Base-by-base conservation (phyloP, 2,888 invertebrate genomes). In the Protophormia terraenovae region DNA sequence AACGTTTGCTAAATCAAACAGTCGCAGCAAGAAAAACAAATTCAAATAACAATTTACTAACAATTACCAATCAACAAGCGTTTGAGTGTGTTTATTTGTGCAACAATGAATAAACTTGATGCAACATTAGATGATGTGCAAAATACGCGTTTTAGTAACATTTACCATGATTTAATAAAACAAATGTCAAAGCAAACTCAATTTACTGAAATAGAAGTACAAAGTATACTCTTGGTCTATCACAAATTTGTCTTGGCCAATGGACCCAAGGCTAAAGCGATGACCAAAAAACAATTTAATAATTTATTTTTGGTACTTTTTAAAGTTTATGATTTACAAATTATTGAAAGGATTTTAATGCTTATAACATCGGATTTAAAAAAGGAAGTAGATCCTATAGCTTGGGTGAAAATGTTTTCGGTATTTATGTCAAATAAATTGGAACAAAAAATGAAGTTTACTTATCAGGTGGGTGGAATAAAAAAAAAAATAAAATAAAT, bases 301-400 rank as follows among this genome's bases (percentile, higher is more conserved):
- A 94, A 95, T 83, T 93, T 96, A 0, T 92, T 95, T 0, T 94
- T 95, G 88, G 94, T 94, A 1, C 94, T 94, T 0, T 95, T 97
- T 72, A 94, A 95, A 27, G 95, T 97, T 94, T 95, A 95, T 0
- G 96, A 96, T 89, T 94, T 95, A 64, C 93, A 93, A 64, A 93
- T 95, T 90, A 95, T 95, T 93, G 95, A 95, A 87, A 93, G 95
- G 0, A 94, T 95, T 7, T 94, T 95, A 91, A 93, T 94, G 3
- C 94, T 94, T 0, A 90, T 95, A 29, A 95, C 95, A 69, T 92
- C 93, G 38, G 94, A 94, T 7, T 93, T 94, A 14, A 88, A 88
- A 29, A 88, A 87, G 38, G 50, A 87, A 32, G 87, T 90, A 0
- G 88, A 89, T 60, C 94, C 95, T 90, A 93, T 94, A 47, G 95